phyloP scores from a whole-genome alignment of 2,797 vertebrate genomes.

The Gadopsis marmoratus region DNA sequence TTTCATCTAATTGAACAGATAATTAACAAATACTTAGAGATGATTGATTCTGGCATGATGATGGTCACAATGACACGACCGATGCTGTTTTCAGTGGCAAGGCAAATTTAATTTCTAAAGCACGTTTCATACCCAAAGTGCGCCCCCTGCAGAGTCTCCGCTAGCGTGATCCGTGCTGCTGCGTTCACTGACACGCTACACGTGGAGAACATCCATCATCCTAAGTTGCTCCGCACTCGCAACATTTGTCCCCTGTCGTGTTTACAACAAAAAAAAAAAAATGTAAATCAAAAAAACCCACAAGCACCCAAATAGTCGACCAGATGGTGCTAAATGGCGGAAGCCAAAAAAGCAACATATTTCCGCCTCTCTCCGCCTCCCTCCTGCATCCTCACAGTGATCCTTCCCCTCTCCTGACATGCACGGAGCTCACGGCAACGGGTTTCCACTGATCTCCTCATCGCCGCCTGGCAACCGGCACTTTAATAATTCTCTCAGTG shows the following conservation, averaged over 20 bases:
- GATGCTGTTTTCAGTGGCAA: not conserved
- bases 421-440: constrained; percentile 39
- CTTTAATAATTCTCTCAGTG: constrained; percentile 81
- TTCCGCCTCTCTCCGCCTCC: not conserved
- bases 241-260: constrained; percentile 46
- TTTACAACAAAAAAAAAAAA: constrained; percentile 28
- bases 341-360: constrained; percentile 51
- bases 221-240: constrained; percentile 32
- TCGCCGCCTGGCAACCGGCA: constrained; percentile 63
- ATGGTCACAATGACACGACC: not conserved
- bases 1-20: no score
- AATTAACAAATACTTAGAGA: not conserved
- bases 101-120: no score
- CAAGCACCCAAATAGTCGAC: constrained; percentile 58
- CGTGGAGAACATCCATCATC: constrained; percentile 63
- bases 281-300: not conserved
- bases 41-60: not conserved
- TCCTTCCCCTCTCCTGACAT: constrained; percentile 33
- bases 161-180: constrained; percentile 42
- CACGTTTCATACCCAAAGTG: no score
- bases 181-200: constrained; percentile 53
- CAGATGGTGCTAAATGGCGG: constrained; percentile 67
- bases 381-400: constrained; percentile 16
- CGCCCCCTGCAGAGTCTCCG: constrained; percentile 31
- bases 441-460: constrained; percentile 63